Conservation (phyloP, 1,140 invertebrate genomes). For the Helicoverpa zea region DNA sequence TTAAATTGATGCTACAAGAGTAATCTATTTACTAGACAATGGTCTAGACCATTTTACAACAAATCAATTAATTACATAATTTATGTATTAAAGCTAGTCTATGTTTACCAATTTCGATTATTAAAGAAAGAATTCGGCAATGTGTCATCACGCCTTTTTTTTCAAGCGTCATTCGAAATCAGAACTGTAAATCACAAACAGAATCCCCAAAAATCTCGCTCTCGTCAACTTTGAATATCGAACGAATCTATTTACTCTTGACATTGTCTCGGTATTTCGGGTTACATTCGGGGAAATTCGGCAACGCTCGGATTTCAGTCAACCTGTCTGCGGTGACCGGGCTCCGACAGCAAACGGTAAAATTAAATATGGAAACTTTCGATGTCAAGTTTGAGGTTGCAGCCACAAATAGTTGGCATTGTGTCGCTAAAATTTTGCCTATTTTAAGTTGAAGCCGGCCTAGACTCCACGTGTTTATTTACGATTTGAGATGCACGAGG, state of each 20-base stretch:
- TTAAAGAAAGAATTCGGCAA: background rate
- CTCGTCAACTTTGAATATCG: constrained; percentile 4
- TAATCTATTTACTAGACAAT: too few relatives aligned
- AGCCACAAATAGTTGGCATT: background rate
- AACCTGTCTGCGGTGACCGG: background rate
- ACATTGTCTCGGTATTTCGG: constrained; percentile 1
- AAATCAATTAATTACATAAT: too few relatives aligned
- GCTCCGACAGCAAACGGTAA: background rate
- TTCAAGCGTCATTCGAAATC: background rate
- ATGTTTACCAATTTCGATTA: too few relatives aligned
- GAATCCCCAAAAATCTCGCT: background rate
- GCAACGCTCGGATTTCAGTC: background rate
- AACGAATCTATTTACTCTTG: constrained; percentile 20
- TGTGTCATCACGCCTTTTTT: background rate
- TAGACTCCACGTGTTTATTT: too few relatives aligned
- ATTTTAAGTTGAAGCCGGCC: too few relatives aligned
- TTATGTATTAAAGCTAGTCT: too few relatives aligned
- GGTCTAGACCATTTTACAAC: too few relatives aligned
- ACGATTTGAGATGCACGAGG: too few relatives aligned
- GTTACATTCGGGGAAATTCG: background rate
- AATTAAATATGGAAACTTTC: background rate
- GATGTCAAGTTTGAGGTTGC: background rate
- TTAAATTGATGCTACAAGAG: too few relatives aligned
- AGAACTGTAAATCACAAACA: background rate
- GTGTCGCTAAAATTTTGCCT: background rate